These are phyloP conservation scores for Alligator sinensis DNA, from an alignment of 2,113 vertebrate species.

Conservation along the genomic window DNA sequence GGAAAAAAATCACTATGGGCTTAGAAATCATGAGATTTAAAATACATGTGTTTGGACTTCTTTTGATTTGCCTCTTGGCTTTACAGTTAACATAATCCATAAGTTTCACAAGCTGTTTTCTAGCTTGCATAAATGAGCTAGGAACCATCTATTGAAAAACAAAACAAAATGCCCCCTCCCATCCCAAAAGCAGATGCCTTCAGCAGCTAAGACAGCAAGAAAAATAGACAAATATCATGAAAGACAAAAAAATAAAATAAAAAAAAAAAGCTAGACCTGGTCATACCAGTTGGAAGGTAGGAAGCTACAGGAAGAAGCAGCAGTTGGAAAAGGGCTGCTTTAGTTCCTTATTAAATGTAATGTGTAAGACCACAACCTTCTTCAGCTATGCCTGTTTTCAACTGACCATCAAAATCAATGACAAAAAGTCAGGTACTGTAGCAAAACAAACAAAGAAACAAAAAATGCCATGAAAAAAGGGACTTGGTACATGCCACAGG, in stretches of 20 bases:
- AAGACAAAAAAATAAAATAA: background rate
- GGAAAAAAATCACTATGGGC: no score
- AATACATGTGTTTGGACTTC: background rate
- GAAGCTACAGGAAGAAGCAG: background rate
- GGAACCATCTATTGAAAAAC: background rate
- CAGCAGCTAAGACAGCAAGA: no score
- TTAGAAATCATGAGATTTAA: no score
- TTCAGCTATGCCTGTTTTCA: background rate
- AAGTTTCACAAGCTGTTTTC: background rate
- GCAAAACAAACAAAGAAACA: no score
- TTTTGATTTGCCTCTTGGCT: background rate
- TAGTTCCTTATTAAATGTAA: background rate
- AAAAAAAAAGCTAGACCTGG: background rate
- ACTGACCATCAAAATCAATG: no score
- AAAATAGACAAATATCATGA: background rate
- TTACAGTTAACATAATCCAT: background rate
- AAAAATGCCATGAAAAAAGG: no score
- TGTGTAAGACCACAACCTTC: background rate
- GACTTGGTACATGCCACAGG: no score
- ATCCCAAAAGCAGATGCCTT: no score
- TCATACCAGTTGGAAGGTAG: background rate
- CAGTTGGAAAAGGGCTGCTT: background rate
- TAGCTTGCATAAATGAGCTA: background rate
- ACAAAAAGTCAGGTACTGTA: no score
- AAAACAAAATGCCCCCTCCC: no score